Percentiles rank a stretch among this genome's conserved stretches.
Conservation (phyloP, 2,113 vertebrate species). For the Lophotis ruficrista region DNA sequence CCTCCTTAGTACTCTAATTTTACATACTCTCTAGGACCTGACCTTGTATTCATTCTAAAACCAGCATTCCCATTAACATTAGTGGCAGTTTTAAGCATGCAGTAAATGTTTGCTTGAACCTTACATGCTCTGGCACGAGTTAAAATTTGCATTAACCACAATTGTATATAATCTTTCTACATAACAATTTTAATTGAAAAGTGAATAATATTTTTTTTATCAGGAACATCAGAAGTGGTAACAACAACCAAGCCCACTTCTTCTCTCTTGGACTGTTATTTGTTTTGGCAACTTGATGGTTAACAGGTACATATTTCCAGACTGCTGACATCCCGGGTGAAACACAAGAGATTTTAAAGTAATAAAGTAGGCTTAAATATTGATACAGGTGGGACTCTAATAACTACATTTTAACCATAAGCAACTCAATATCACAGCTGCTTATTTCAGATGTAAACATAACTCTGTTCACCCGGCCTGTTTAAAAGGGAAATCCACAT, state of each 20-base stretch:
- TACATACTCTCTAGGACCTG: constrained; percentile 27
- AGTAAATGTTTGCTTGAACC: not conserved
- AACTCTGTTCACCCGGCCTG: constrained; percentile 62
- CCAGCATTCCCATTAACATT: not conserved
- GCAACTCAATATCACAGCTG: constrained; percentile 71
- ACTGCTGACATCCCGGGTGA: constrained; percentile 77
- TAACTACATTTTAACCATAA: constrained; percentile 81
- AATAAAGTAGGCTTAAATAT: constrained; percentile 84
- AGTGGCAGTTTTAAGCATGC: not conserved
- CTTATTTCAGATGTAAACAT: constrained; percentile 76
- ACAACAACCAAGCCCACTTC: not conserved
- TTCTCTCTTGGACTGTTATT: constrained; percentile 5
- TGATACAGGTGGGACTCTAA: constrained; percentile 77
- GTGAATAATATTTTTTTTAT: not conserved
- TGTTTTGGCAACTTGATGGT: constrained; percentile 73
- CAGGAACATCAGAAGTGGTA: not conserved
- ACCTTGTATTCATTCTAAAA: not conserved
- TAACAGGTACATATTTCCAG: constrained; percentile 73
- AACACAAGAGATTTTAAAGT: constrained; percentile 81
- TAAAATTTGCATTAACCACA: not conserved
- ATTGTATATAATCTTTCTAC: not conserved
- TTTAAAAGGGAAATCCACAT: constrained; percentile 53
- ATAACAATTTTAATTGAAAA: not conserved
- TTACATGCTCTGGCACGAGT: not conserved
- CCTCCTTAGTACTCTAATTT: constrained; percentile 53